phyloP scores from a whole-genome alignment of 2,888 invertebrate genomes.

The Cerceris ruficornis region DNA sequence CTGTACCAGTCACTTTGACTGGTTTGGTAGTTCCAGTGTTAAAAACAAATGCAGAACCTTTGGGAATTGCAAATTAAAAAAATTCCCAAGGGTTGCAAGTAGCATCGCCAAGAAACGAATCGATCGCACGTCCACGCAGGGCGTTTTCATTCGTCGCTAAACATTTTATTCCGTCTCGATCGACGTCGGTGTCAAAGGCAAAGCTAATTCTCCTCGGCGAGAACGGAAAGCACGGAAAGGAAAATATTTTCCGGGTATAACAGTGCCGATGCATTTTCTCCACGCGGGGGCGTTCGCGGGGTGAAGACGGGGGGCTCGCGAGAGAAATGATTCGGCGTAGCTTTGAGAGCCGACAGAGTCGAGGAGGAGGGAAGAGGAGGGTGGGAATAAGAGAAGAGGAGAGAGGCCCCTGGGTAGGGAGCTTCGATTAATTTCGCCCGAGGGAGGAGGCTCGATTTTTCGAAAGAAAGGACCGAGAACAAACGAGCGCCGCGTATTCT shows the following conservation, averaged over 20 bases:
- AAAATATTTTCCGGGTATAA: constrained; percentile 11
- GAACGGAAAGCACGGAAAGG: constrained; percentile 8
- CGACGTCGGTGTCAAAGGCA: constrained; percentile 31
- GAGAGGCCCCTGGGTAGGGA: neutral
- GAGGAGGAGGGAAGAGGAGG: neutral
- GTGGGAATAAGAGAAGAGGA: neutral
- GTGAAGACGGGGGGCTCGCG: constrained; percentile 7
- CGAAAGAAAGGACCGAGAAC: constrained; percentile 43
- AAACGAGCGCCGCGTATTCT: constrained; percentile 37
- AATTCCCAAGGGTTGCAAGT: too few species aligned
- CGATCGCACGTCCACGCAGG: neutral
- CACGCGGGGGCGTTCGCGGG: neutral
- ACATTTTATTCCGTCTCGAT: constrained; percentile 41
- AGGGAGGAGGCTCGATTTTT: constrained; percentile 33
- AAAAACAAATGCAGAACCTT: too few species aligned
- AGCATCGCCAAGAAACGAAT: neutral
- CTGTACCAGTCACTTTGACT: too few species aligned
- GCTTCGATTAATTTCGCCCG: constrained; percentile 61
- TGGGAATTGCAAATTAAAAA: too few species aligned
- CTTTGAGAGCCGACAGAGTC: constrained; percentile 33
- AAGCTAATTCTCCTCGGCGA: constrained; percentile 23
- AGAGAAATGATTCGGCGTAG: constrained; percentile 49
- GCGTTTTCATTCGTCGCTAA: neutral
- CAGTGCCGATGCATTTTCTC: constrained; percentile 8
- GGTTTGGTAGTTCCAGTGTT: too few species aligned